Evolutionary conservation across 2,888 invertebrate genomes (phyloP), one percentile per base, ranked within the genome.

Genomic region (Pharmacophagus antenor): DNA sequence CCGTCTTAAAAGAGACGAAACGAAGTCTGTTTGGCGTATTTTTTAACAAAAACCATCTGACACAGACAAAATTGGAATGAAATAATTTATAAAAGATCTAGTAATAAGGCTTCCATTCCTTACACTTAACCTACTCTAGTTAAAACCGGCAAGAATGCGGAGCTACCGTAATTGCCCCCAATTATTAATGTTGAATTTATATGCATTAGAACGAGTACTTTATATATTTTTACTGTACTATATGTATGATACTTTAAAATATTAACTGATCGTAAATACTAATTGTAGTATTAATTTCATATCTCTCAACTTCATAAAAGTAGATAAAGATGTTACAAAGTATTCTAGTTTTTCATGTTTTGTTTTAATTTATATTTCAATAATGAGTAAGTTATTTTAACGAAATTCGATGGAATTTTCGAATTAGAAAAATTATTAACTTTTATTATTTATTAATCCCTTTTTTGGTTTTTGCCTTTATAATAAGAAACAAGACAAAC

Each of bases 41-140:
- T n/a, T n/a, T 4, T 37, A 37, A 37, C 3, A 4, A n/a, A 37
- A 5, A n/a, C 37, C 15, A 2, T 4, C 4, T 37, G 15, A 37
- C 37, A 37, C 37, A 2, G 6, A 15, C n/a, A 44, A 7, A 44
- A 44, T 44, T 18, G 42, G 18, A 44, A 44, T 20, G 18, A 46
- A 27, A 27, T 54, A 46, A 54, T 54, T 12, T 15, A 27, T 25
- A 53, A 15, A 46, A 18, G 20, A 46, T 31, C 20, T 47, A 47
- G 22, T 15, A 48, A 41, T 56, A 57, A 27, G 56, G 56, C 44
- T 57, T 57, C 56, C 56, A 25, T 57, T 50, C 49, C 44, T 57
- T 44, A 23, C 21, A 50, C 56, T 50, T 57, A 57, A 57, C 56
- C 41, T 44, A 56, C 56, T 56, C 49, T 15, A 44, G 27, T 50